Base-by-base conservation (phyloP, 2,888 invertebrate genomes). In the Tachina fera region DNA sequence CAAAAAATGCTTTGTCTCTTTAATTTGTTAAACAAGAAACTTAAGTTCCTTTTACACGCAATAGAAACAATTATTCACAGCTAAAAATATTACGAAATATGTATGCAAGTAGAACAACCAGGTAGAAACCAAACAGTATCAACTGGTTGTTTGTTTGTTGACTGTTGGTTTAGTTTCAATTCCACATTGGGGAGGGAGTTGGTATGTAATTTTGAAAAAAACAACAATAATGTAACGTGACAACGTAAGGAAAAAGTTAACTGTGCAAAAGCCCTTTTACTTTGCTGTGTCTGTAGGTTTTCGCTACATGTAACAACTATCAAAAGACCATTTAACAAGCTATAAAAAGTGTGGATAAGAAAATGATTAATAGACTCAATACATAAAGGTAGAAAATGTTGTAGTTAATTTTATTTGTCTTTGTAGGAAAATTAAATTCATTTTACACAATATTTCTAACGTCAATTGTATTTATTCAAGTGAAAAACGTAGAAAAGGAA, bases 311-410 rank as follows among this genome's bases (percentile, higher is more conserved):
- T 45, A 53, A 47, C 31, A 68, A 47, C 58, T 70, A 75, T 65
- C 51, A 45, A 11, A 51, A 75, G 65, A 58, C 11, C 63, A 75
- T 74, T 85, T 82, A 85, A 71, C 74, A 78, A 82, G 58, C 70
- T 63, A 13, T 51, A 70, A 86, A 74, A 86, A 74, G 61, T 79
- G 75, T n/a, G 41, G 43, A 78, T 77, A 81, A 78, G 78, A 56
- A 76, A 70, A 77, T 86, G 53, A 87, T 86, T 87, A 86, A 86
- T 86, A 83, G 79, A 71, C 70, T 80, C 63, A 78, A 68, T 79
- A 84, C 74, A 19, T n/a, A 47, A 56, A 41, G 3, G 3, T 9
- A 10, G 63, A 22, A 53, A 43, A 67, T 41, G 47, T 14, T 31
- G 6, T 31, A 31, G 31, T 67, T 14, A 5, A 31, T 14, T 60